These are phyloP conservation scores for Drosophila lacicola DNA, from an alignment of 2,888 invertebrate genomes.

Conservation along the genomic window DNA sequence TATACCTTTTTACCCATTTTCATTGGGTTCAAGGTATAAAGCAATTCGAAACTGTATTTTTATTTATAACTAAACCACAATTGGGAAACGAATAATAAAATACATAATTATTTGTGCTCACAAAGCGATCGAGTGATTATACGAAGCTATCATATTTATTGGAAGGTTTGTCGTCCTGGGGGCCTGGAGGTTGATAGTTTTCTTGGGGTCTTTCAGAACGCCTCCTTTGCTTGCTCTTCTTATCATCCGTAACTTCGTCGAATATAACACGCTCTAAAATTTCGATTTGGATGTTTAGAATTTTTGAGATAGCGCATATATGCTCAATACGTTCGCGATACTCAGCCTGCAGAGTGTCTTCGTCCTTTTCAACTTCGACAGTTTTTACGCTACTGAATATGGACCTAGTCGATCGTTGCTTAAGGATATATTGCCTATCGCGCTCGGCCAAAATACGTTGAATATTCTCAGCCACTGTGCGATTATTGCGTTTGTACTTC, in stretches of 20 bases:
- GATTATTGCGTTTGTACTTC: conserved; percentile 24
- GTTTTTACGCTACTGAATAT: background rate
- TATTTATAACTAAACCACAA: too few species aligned
- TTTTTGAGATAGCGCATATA: conserved; percentile 3
- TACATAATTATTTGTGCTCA: too few species aligned
- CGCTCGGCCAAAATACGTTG: conserved; percentile 14
- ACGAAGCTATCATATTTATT: background rate
- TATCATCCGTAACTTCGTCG: background rate
- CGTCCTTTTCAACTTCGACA: conserved; percentile 2
- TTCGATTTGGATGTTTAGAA: conserved; percentile 48
- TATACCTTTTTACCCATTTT: too few species aligned
- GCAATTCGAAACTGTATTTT: too few species aligned
- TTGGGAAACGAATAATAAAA: too few species aligned
- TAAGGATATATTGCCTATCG: background rate
- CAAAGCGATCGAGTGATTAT: background rate
- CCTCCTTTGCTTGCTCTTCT: background rate
- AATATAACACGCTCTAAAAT: conserved; percentile 45
- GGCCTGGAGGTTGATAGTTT: too few species aligned
- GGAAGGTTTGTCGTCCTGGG: background rate
- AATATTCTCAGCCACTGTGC: conserved; percentile 58
- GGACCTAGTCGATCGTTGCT: background rate
- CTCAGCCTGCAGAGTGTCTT: conserved; percentile 18
- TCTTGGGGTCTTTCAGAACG: too few species aligned
- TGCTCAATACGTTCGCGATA: conserved; percentile 36
- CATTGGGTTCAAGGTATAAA: too few species aligned